These are phyloP conservation scores for Trichechus manatus DNA, from an alignment of 2,113 vertebrate species.

Conservation along the genomic window DNA sequence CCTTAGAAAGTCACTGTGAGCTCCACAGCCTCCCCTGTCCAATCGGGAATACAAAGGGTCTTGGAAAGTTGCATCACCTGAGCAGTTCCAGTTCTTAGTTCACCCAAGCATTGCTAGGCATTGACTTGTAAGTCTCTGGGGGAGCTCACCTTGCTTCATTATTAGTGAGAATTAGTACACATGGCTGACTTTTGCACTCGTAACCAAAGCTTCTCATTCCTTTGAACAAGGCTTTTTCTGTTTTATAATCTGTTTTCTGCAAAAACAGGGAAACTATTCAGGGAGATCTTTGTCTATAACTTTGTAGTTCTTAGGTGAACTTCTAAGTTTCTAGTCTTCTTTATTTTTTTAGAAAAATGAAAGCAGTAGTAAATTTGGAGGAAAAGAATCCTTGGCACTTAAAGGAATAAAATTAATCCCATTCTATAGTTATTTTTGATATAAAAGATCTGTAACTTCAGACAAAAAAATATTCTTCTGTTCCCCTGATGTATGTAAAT, in stretches of 20 bases:
- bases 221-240: constrained; percentile 87
- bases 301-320: not conserved
- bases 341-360: not conserved
- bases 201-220: constrained; percentile 90
- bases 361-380: not conserved
- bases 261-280: constrained; percentile 36
- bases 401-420: not conserved
- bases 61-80: constrained; percentile 82
- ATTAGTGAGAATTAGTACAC: constrained; percentile 92
- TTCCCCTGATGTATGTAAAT: not conserved
- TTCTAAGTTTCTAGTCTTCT: not conserved
- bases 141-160: constrained; percentile 92
- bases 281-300: constrained; percentile 24
- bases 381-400: not conserved
- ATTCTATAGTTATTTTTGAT: constrained; percentile 23
- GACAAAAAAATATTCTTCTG: not conserved
- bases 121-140: constrained; percentile 88
- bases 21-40: not conserved
- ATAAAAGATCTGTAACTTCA: not conserved
- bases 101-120: constrained; percentile 87
- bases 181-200: constrained; percentile 90
- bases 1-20: not conserved
- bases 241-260: constrained; percentile 87
- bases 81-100: constrained; percentile 80
- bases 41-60: constrained; percentile 78